A percentile compares a stretch with the other conserved stretches of the same genome.
phyloP scores from a whole-genome alignment of 92 coral and sea anemone species.

The Palythoa heliodiscus region DNA sequence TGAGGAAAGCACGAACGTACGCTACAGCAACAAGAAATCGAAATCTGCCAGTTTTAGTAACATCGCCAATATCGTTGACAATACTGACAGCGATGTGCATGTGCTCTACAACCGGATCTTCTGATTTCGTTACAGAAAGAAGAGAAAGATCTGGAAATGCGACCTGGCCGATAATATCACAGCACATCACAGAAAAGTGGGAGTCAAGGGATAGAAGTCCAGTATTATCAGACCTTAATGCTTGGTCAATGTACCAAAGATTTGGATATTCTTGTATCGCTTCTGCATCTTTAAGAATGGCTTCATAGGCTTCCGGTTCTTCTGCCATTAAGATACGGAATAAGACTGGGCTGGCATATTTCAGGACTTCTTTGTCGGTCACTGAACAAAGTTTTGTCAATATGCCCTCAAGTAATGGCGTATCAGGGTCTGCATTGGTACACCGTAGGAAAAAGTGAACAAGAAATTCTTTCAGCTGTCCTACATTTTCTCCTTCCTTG shows the following conservation, averaged over 20 bases:
- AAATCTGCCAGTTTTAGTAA: conserved; percentile 41
- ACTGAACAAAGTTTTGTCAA: conserved; percentile 59
- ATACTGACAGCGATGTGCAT: conserved; percentile 68
- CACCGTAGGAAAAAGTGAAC: conserved; percentile 80
- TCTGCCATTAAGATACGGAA: conserved; percentile 74
- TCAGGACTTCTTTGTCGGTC: conserved; percentile 53
- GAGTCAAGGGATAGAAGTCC: conserved; percentile 63
- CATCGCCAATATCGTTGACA: conserved; percentile 36
- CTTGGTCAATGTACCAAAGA: conserved; percentile 54
- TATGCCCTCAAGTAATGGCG: conserved; percentile 69
- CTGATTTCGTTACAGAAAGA: conserved; percentile 65
- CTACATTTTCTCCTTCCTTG: conserved; percentile 38
- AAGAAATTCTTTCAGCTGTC: conserved; percentile 60
- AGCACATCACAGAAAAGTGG: conserved; percentile 81
- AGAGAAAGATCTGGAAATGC: conserved; percentile 67
- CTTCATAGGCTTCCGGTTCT: conserved; percentile 54
- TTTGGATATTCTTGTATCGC: conserved; percentile 72
- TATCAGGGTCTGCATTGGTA: conserved; percentile 84
- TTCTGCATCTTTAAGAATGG: conserved; percentile 53
- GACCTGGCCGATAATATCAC: conserved; percentile 83
- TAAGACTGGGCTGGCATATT: conserved; percentile 75
- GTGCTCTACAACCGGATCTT: conserved; percentile 55
- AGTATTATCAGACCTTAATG: conserved; percentile 37
- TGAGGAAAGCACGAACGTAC: conserved; percentile 71
- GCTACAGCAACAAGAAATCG: conserved; percentile 77